Base-by-base conservation (phyloP, 2,888 invertebrate species). In the Lasius platythorax region DNA sequence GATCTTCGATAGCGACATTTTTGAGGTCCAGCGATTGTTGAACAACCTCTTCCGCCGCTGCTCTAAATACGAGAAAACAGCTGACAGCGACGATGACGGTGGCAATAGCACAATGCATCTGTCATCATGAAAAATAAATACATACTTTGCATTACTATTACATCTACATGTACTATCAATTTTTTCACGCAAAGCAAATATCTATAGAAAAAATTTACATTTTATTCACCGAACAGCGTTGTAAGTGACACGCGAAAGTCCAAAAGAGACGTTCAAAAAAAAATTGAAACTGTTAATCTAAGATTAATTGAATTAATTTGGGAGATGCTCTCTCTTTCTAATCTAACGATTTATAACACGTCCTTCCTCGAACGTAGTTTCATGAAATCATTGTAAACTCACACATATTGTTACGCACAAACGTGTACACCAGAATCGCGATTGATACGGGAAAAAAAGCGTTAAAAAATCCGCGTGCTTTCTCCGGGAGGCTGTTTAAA, bases 71-170 rank as follows among this genome's bases (percentile, higher is more conserved):
- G 28, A 91, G 70, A 63, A 89, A 92, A 82, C 92, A 92, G 68
- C 91, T 72, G 43, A 91, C 33, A 11, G 85, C 61, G 43, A 87
- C 82, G 61, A 89, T 23, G 33, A 92, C 40, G 46, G 87, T 72
- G 23, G 90, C 63, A 33, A 72, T 90, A 53, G 66, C 74, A n/a
- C 72, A 75, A 85, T 88, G 91, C 93, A 93, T 93, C 93, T 93
- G 82, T 18, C 43, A 50, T 61, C 2, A n/a, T 66, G 37, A 30
- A 58, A 23, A 58, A n/a, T 12, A 70, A 56, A 30, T 74, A n/a
- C 18, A 18, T 53, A 74, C 6, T 46, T 66, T 50, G 5, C 30
- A 64, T 66, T 33, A 9, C 18, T 43, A 15, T 30, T 11, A 9
- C 40, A 40, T 33, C 15, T 46, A 43, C 4, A 15, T 5, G 18